These are phyloP conservation scores for Caracal caracal DNA, from an alignment of 2,113 vertebrate species.

Conservation along the genomic window DNA sequence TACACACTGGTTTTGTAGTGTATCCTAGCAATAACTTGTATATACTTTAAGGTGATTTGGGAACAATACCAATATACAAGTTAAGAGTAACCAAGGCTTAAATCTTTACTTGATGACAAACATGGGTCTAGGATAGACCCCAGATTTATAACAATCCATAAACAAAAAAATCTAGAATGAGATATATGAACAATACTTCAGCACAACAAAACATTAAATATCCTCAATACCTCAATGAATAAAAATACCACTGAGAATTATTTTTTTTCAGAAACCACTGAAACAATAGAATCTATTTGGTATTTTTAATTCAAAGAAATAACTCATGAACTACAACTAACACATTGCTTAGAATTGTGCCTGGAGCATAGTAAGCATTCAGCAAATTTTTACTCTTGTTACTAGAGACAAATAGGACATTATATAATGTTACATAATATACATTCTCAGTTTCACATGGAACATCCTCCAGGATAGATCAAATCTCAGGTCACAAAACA, in stretches of 20 bases:
- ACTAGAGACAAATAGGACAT: neutral
- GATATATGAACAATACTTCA: neutral
- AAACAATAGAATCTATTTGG: neutral
- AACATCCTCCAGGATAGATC: neutral
- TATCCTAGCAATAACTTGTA: neutral
- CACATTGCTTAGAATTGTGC: neutral
- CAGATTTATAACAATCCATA: slow-evolving; percentile 8
- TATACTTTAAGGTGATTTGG: neutral
- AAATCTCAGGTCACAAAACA: neutral
- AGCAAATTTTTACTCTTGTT: neutral
- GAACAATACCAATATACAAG: neutral
- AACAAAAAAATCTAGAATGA: slow-evolving; percentile 17
- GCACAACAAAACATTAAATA: neutral
- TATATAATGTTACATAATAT: neutral
- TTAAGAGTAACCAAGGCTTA: neutral
- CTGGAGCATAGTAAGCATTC: neutral
- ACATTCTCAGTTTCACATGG: neutral
- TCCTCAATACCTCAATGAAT: neutral
- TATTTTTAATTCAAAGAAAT: neutral
- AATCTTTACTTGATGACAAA: neutral
- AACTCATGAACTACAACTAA: neutral
- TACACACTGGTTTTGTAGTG: neutral
- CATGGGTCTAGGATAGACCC: neutral
- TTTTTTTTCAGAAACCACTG: neutral
- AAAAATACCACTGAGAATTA: neutral